These are phyloP conservation scores for Platysternon megacephalum DNA, from an alignment of 2,113 vertebrate genomes.

Conservation along the genomic window DNA sequence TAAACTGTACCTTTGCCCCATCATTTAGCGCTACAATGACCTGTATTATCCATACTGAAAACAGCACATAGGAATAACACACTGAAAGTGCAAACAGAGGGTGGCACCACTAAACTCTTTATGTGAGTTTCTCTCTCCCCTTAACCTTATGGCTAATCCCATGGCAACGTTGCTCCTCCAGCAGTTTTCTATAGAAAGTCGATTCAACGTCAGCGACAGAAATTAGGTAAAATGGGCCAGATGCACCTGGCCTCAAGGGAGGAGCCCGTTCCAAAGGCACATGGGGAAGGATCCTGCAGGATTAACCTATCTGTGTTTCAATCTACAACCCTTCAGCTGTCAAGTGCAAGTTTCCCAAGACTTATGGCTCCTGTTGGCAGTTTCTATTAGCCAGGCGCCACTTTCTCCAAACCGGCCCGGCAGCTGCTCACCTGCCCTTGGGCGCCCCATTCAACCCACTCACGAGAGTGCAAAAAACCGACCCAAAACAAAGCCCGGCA, in stretches of 20 bases:
- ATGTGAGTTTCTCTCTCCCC: neutral
- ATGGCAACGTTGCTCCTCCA: neutral
- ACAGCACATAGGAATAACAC: neutral
- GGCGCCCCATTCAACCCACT: neutral
- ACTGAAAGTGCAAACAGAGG: neutral
- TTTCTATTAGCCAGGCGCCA: neutral
- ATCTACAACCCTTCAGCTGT: neutral
- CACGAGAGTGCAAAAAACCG: too few relatives aligned
- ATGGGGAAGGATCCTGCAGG: neutral
- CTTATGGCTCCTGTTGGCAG: too few relatives aligned
- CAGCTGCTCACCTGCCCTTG: neutral
- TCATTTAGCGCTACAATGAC: neutral
- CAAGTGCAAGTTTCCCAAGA: neutral
- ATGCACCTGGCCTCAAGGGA: conserved; percentile 15
- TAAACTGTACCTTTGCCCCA: neutral
- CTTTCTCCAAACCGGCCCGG: neutral
- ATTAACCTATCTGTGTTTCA: too few relatives aligned
- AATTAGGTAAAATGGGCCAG: neutral
- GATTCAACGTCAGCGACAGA: neutral
- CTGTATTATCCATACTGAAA: neutral
- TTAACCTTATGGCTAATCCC: neutral
- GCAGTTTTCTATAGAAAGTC: neutral
- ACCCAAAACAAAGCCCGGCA: neutral
- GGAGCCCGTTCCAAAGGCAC: neutral
- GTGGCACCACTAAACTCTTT: neutral